A percentile compares a stretch with the other conserved stretches of the same genome.
These are phyloP conservation scores for Limonius californicus DNA, from an alignment of 1,140 invertebrate species.

Conservation along the genomic window DNA sequence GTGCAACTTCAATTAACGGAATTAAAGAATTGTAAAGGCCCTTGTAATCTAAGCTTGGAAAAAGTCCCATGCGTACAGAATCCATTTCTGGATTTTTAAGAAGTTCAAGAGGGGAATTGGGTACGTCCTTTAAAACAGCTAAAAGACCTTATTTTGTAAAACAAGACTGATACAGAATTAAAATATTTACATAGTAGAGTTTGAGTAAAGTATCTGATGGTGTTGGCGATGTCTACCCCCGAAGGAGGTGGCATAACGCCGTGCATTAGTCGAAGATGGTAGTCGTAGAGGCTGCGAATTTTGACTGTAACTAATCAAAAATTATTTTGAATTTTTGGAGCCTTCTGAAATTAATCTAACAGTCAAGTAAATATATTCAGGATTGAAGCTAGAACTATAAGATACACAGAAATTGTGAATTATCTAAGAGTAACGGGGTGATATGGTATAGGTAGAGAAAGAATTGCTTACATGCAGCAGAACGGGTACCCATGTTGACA, in stretches of 20 bases:
- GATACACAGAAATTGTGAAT: not conserved
- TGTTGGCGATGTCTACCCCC: conserved; percentile 93
- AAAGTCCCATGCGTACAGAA: conserved; percentile 78
- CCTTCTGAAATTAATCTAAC: not conserved
- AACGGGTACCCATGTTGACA: conserved; percentile 68
- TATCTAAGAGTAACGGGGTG: conserved; percentile 6
- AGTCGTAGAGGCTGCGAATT: conserved; percentile 93
- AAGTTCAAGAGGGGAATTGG: conserved; percentile 85
- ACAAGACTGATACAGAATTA: not conserved
- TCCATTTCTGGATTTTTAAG: conserved; percentile 82
- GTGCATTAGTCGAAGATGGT: conserved; percentile 88
- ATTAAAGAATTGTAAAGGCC: conserved; percentile 85
- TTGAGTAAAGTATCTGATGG: conserved; percentile 96
- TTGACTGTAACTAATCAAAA: conserved; percentile 88
- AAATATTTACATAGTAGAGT: conserved; percentile 80
- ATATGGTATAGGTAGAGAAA: not conserved
- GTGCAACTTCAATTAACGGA: conserved; percentile 74
- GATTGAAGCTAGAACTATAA: not conserved
- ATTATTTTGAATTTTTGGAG: conserved; percentile 1
- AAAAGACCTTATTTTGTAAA: conserved; percentile 26
- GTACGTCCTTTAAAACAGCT: conserved; percentile 94
- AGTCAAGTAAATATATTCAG: not conserved
- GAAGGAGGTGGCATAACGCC: conserved; percentile 88
- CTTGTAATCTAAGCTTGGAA: conserved; percentile 93
- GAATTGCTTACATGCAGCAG: conserved; percentile 64